A percentile compares a stretch with the other conserved stretches of the same genome.
These are phyloP conservation scores for Amblyopsis hoosieri DNA, from an alignment of 2,797 vertebrate species.

Conservation along the genomic window DNA sequence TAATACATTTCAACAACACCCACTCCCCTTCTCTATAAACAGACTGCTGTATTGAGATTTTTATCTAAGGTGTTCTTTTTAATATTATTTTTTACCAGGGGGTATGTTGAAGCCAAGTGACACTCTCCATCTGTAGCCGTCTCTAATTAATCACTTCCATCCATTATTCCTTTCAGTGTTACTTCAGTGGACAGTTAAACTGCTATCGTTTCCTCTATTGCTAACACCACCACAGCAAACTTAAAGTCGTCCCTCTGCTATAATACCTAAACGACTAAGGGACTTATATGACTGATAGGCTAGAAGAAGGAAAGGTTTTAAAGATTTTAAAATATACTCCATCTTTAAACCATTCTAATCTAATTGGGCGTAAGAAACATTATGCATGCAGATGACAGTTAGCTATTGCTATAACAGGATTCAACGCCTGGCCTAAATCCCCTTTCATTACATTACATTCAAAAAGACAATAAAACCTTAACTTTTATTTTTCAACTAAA, in stretches of 20 bases:
- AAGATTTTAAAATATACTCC: no score
- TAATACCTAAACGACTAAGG: no score
- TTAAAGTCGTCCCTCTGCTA: slow-evolving; percentile 6
- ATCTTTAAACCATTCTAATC: no score
- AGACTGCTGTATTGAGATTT: slow-evolving; percentile 23
- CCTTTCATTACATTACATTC: no score
- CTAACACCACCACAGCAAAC: slow-evolving; percentile 4
- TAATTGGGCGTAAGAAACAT: no score
- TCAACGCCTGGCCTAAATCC: no score
- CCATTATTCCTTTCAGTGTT: slow-evolving; percentile 37
- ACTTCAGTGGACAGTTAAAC: slow-evolving; percentile 13
- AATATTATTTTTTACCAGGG: slow-evolving; percentile 37
- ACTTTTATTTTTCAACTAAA: not conserved
- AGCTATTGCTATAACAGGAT: no score
- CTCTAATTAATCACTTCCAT: slow-evolving; percentile 61
- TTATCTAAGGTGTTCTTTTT: slow-evolving; percentile 11
- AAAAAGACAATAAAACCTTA: no score
- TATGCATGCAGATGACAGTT: no score
- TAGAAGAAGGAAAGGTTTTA: no score
- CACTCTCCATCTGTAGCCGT: slow-evolving; percentile 59
- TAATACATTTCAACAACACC: not conserved
- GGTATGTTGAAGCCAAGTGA: slow-evolving; percentile 45
- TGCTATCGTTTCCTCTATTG: slow-evolving; percentile 12
- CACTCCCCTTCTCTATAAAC: not conserved
- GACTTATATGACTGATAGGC: no score